phyloP scores from a whole-genome alignment of 1,140 invertebrate species.

The Philotrypesis tridentata region DNA sequence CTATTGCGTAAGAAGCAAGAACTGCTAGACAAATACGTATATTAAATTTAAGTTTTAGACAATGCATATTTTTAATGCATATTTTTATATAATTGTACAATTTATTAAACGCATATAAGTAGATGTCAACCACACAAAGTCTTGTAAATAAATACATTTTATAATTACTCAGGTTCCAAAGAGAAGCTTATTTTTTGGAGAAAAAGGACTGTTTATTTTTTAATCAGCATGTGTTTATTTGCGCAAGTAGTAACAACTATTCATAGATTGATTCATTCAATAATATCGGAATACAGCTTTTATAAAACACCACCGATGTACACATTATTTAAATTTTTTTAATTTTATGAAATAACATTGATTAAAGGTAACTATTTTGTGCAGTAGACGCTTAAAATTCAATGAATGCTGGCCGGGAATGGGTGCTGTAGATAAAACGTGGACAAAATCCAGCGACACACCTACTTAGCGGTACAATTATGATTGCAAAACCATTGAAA shows the following conservation, averaged over 20 bases:
- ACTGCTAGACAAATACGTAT: conserved; percentile 84
- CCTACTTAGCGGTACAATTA: conserved; percentile 43
- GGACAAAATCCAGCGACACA: conserved; percentile 60
- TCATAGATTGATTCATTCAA: conserved; percentile 67
- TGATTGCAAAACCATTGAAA: conserved; percentile 35
- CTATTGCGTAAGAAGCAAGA: conserved; percentile 92
- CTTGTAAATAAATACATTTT: conserved; percentile 5
- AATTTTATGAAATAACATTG: conserved; percentile 71
- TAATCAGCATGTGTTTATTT: conserved; percentile 47
- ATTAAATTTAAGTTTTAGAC: conserved; percentile 51
- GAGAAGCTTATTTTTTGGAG: too few relatives aligned
- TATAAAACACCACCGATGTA: conserved; percentile 73
- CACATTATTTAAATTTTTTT: conserved; percentile 66
- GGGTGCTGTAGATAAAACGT: conserved; percentile 69
- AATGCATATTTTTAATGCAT: not conserved
- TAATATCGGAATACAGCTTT: conserved; percentile 71
- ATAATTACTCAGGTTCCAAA: not conserved
- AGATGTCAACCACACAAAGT: not conserved
- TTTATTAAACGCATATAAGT: not conserved
- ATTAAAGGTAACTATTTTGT: conserved; percentile 71
- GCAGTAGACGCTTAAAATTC: conserved; percentile 72
- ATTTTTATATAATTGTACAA: not conserved
- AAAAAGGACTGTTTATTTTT: conserved; percentile 8
- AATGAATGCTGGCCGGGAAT: conserved; percentile 66
- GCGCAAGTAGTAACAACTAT: conserved; percentile 62